phyloP scores from a whole-genome alignment of 1,140 invertebrate genomes.

The Manduca sexta region DNA sequence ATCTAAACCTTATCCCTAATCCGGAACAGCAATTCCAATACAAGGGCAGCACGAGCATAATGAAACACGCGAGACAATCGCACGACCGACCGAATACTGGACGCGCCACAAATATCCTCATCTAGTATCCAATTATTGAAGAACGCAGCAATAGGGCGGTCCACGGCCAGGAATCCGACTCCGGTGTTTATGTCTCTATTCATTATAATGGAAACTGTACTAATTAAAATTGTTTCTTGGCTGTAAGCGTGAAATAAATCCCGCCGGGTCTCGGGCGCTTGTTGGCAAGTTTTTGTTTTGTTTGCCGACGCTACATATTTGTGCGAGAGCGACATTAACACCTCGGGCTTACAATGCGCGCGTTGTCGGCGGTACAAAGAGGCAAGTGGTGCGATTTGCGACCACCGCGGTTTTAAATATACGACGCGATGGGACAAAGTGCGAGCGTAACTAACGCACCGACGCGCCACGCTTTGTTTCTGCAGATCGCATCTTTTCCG shows the following conservation, averaged over 20 bases:
- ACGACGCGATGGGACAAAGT: conserved; percentile 56
- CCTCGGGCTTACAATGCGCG: conserved; percentile 53
- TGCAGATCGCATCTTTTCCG: conserved; percentile 57
- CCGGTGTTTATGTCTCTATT: conserved; percentile 67
- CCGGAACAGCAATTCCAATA: too few species aligned
- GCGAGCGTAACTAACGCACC: conserved; percentile 44
- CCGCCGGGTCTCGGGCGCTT: conserved; percentile 29
- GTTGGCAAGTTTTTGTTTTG: conserved; percentile 43
- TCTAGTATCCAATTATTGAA: conserved; percentile 53
- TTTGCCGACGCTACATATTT: conserved; percentile 62
- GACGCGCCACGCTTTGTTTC: conserved; percentile 46
- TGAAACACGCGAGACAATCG: neutral
- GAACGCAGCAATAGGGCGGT: conserved; percentile 38
- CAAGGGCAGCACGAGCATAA: too few species aligned
- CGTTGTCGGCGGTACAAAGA: conserved; percentile 54
- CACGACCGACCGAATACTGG: conserved; percentile 6
- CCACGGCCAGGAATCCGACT: conserved; percentile 32
- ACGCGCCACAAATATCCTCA: conserved; percentile 33
- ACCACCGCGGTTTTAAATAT: conserved; percentile 38
- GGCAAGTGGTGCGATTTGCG: conserved; percentile 46
- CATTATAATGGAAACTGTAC: conserved; percentile 52
- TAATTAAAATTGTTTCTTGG: conserved; percentile 67
- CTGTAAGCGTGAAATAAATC: conserved; percentile 55
- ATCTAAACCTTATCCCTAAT: too few species aligned
- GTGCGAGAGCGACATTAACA: conserved; percentile 51